Percentiles rank a stretch among this genome's conserved stretches.
Conservation (phyloP, 2,888 invertebrate species). For the Hipparchia sbordonii region DNA sequence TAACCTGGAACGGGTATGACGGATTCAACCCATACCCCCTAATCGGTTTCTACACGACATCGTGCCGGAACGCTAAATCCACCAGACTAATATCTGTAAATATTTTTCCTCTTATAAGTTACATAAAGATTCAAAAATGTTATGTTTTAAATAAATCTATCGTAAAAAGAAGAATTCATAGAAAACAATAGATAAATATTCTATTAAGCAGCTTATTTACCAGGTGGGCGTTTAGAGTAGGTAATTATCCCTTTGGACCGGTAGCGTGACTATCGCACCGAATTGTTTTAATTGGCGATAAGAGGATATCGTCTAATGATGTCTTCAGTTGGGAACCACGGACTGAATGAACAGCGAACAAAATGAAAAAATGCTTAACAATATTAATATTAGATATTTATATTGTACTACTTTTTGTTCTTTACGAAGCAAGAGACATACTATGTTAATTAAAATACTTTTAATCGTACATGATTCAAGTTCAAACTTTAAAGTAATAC, state of each 20-base stretch:
- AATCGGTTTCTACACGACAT: too few species aligned
- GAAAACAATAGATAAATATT: not conserved
- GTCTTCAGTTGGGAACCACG: conserved; percentile 30
- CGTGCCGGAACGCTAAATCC: too few species aligned
- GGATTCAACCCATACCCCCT: too few species aligned
- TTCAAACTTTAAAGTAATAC: too few species aligned
- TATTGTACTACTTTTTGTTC: too few species aligned
- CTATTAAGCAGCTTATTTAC: conserved; percentile 28
- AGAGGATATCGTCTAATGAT: conserved; percentile 50
- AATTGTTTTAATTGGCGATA: conserved; percentile 63
- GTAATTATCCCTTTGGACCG: conserved; percentile 31
- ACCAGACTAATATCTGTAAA: too few species aligned
- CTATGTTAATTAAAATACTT: too few species aligned
- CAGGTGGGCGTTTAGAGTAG: conserved; percentile 29
- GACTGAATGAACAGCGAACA: conserved; percentile 10
- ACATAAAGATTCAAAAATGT: too few species aligned
- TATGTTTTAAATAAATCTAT: not conserved
- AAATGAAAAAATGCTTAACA: not conserved
- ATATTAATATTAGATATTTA: not conserved
- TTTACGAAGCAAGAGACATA: too few species aligned
- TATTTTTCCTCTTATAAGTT: too few species aligned
- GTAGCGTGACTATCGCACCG: conserved; percentile 46
- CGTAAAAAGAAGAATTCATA: not conserved
- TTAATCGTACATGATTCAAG: too few species aligned
- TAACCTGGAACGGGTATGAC: too few species aligned